Conservation (phyloP, 2,888 invertebrate genomes). For the Thelaira solivaga region DNA sequence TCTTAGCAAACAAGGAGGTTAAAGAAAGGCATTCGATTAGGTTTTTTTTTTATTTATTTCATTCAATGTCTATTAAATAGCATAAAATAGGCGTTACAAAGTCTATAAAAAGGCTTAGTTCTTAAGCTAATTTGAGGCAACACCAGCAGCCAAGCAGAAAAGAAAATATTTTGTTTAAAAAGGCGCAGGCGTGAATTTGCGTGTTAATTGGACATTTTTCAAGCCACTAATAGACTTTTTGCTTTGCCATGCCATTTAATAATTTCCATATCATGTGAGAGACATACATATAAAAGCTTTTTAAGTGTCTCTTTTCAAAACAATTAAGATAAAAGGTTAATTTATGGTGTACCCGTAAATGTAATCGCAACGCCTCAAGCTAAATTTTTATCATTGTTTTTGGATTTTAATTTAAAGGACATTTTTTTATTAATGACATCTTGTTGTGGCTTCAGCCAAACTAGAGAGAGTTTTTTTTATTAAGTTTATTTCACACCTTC, state of each 20-base stretch:
- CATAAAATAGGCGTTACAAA: constrained; percentile 31
- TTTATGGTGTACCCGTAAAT: constrained; percentile 54
- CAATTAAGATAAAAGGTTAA: constrained; percentile 62
- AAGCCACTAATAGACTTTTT: constrained; percentile 38
- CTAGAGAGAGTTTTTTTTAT: not conserved
- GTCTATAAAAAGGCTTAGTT: not conserved
- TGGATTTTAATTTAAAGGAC: constrained; percentile 12
- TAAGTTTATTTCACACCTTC: constrained; percentile 30
- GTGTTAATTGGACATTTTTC: constrained; percentile 59
- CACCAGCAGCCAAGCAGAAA: not conserved
- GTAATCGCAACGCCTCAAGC: constrained; percentile 7
- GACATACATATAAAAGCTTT: constrained; percentile 60
- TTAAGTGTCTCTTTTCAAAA: constrained; percentile 58
- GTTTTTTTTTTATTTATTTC: not conserved
- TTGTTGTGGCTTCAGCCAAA: not conserved
- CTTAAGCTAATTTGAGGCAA: not conserved
- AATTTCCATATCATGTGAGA: constrained; percentile 32
- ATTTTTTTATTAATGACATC: not conserved
- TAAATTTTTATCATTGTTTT: constrained; percentile 30
- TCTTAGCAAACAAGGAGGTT: not conserved
- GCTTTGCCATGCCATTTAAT: constrained; percentile 22
- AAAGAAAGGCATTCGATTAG: not conserved
- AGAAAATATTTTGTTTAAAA: not conserved
- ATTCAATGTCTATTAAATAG: not conserved
- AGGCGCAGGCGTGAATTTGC: constrained; percentile 61